Evolutionary conservation across 2,113 vertebrate genomes (phyloP).

Genomic region (Bucco capensis): DNA sequence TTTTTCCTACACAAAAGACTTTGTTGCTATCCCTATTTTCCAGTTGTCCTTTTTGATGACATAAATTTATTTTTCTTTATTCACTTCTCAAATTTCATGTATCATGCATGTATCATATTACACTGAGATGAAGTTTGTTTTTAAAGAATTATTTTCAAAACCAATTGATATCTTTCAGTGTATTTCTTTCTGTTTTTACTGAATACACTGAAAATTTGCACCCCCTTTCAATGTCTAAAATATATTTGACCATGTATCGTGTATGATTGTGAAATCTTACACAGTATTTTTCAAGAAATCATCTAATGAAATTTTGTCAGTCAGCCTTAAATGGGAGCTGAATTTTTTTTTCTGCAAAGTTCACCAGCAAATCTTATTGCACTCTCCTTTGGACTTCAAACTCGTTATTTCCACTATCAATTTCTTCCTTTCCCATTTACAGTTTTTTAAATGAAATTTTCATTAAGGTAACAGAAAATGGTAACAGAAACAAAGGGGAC

Average conservation of each 20-base stretch:
- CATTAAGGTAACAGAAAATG: background rate
- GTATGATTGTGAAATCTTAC: background rate
- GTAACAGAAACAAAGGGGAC: background rate
- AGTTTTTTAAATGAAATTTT: background rate
- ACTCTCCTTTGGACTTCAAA: background rate
- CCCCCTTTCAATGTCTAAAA: background rate
- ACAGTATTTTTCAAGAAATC: background rate
- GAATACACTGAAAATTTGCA: background rate
- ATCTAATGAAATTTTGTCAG: background rate
- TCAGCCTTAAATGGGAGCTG: background rate
- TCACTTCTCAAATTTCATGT: background rate
- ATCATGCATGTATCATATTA: background rate
- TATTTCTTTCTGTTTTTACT: background rate
- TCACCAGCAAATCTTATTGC: background rate
- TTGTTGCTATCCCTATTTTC: background rate
- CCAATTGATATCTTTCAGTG: background rate
- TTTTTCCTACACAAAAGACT: background rate
- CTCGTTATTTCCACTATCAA: background rate
- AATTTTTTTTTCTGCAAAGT: background rate
- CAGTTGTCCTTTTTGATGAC: background rate
- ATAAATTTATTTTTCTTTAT: background rate
- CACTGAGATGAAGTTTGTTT: background rate
- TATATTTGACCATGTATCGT: background rate
- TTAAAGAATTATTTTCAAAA: background rate
- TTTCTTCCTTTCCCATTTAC: background rate